Conservation (phyloP, 2,797 vertebrate genomes). For the Falco peregrinus region DNA sequence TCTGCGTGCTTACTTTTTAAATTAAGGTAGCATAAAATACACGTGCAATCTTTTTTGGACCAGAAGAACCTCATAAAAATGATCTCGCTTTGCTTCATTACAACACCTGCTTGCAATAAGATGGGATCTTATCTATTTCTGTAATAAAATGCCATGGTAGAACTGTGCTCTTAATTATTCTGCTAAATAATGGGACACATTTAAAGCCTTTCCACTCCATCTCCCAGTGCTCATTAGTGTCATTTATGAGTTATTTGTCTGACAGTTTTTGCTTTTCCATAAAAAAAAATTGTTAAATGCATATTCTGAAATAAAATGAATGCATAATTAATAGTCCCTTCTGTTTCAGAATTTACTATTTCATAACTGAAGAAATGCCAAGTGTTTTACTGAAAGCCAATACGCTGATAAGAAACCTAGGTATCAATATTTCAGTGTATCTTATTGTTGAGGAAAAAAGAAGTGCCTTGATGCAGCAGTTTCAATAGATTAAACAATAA, state of each 20-base stretch:
- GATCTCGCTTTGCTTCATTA: conserved; percentile 63
- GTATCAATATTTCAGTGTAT: neutral
- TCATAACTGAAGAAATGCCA: neutral
- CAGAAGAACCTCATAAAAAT: conserved; percentile 56
- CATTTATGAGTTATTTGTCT: conserved; percentile 78
- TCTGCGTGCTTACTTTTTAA: neutral
- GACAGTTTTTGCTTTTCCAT: conserved; percentile 63
- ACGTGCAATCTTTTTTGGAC: conserved; percentile 10
- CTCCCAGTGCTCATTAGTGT: conserved; percentile 77
- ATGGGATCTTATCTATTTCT: conserved; percentile 72
- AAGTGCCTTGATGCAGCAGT: neutral
- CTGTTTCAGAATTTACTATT: conserved; percentile 18
- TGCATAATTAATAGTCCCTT: conserved; percentile 53
- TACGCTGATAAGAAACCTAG: neutral
- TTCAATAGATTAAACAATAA: neutral
- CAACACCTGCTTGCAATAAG: conserved; percentile 72
- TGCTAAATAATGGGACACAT: conserved; percentile 80
- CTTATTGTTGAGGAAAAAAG: neutral
- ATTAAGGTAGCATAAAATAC: conserved; percentile 21
- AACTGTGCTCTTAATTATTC: conserved; percentile 78
- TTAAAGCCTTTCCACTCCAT: conserved; percentile 81
- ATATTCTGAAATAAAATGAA: conserved; percentile 61
- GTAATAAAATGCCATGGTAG: conserved; percentile 75
- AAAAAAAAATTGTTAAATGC: conserved; percentile 49
- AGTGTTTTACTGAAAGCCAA: neutral